These are phyloP conservation scores for Apteryx owenii DNA, from an alignment of 2,113 vertebrate species.

Conservation along the genomic window DNA sequence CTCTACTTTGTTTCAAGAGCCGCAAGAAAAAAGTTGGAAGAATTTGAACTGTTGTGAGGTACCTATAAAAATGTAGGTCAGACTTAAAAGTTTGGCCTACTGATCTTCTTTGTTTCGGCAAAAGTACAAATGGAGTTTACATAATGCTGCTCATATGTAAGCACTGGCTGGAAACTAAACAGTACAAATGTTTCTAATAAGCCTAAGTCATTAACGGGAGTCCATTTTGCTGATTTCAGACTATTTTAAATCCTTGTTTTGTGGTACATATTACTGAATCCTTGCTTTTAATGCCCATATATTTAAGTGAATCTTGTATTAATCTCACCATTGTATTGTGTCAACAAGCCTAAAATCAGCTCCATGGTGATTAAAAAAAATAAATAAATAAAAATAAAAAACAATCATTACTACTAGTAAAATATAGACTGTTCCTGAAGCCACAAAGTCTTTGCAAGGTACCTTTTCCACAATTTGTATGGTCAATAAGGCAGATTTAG, in stretches of 20 bases:
- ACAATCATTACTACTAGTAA: not conserved
- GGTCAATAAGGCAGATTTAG: not conserved
- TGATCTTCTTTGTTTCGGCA: constrained; percentile 54
- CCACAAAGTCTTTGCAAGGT: not conserved
- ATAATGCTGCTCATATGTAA: constrained; percentile 13
- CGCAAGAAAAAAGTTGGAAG: not conserved
- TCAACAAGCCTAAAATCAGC: not conserved
- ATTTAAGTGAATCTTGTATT: not conserved
- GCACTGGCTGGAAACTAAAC: not conserved
- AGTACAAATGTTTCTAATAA: constrained; percentile 29
- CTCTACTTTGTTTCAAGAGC: not conserved
- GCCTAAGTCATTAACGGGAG: not conserved
- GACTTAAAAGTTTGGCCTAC: constrained; percentile 46
- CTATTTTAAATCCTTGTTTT: not conserved
- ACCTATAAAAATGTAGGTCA: constrained; percentile 42
- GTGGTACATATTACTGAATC: not conserved
- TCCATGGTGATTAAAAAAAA: not conserved
- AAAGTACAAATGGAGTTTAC: constrained; percentile 44
- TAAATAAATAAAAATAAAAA: not conserved
- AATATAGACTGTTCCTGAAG: not conserved
- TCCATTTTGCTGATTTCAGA: not conserved
- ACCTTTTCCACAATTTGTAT: not conserved
- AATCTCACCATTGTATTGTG: not conserved
- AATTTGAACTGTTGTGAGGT: not conserved
- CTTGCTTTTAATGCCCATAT: not conserved